These are phyloP conservation scores for Kryptolebias marmoratus DNA, from an alignment of 2,113 vertebrate genomes.

Conservation along the genomic window DNA sequence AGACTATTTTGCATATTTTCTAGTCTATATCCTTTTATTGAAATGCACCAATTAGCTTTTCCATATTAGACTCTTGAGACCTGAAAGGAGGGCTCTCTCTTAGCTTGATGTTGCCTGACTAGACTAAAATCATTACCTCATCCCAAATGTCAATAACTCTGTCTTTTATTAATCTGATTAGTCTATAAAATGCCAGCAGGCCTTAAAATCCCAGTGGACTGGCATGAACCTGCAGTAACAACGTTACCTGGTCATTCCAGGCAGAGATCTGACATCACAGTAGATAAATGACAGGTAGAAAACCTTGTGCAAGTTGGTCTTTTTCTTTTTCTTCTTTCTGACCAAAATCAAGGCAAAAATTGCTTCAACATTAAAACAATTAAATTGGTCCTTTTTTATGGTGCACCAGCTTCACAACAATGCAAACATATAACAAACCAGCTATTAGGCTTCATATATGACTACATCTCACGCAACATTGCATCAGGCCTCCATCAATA, in stretches of 20 bases:
- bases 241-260: constrained; percentile 72
- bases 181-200: constrained; percentile 70
- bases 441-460: constrained; percentile 36
- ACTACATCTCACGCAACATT: constrained; percentile 55
- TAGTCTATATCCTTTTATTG: constrained; percentile 42
- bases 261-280: constrained; percentile 78
- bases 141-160: constrained; percentile 72
- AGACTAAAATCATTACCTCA: constrained; percentile 73
- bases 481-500: constrained; percentile 68
- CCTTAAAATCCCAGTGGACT: constrained; percentile 64
- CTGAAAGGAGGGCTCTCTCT: constrained; percentile 40
- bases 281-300: constrained; percentile 70
- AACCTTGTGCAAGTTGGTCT: constrained; percentile 56
- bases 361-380: neutral
- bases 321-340: constrained; percentile 35
- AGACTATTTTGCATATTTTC: constrained; percentile 16
- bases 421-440: constrained; percentile 30
- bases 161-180: constrained; percentile 81
- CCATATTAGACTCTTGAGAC: constrained; percentile 42
- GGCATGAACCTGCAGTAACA: constrained; percentile 77
- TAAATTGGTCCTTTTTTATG: constrained; percentile 10
- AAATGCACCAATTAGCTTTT: constrained; percentile 56
- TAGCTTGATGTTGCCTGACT: constrained; percentile 57
- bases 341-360: constrained; percentile 11
- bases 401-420: constrained; percentile 12